Base-by-base conservation (phyloP, 2,797 vertebrate genomes). In the Protonibea diacanthus region DNA sequence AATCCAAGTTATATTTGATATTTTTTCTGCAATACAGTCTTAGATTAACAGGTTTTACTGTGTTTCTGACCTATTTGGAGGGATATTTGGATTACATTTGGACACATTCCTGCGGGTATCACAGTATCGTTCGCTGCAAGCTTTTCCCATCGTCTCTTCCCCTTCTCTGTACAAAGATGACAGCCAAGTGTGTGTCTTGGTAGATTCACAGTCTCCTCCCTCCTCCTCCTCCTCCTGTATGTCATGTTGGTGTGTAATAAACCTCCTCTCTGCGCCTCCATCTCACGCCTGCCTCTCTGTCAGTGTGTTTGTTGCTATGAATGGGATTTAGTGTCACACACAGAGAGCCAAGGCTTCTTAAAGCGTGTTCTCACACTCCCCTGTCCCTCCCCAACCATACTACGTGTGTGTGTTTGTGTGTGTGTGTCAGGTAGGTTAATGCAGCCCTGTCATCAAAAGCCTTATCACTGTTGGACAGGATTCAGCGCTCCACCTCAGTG, bases 391-490 rank as follows among this genome's bases (percentile, higher is more conserved):
- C 86, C 76, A 33, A 63, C 69, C 66, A 64, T 9, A 59, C 81
- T 70, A 83, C 33, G 58, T 78, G 73, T 77, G 78, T 86, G 77
- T 78, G 75, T 74, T 9, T 75, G 61, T 81, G 33, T 71, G 78
- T 80, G 75, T 80, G 79, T 91, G 90, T 91, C 90, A 91, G 87
- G 91, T 91, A 80, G 91, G 86, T 90, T 91, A 90, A 93, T 88
- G 74, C 88, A 84, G 81, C 76, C 76, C 85, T 92, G 93, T 90
- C 92, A 92, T 86, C 87, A 83, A 64, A 78, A 85, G 82, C 88
- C 92, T 93, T 95, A 93, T 95, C 93, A 88, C 86, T 67, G 84
- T 92, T 94, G 92, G 94, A 93, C 93, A 94, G 93, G 88, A 95
- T 94, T 92, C 90, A 92, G 80, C 60, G 55, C 88, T 91, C 88